Evolutionary conservation across 2,797 vertebrate species (phyloP), one percentile per base, ranked within the genome.

Genomic region (Ptychadena robeensis): DNA sequence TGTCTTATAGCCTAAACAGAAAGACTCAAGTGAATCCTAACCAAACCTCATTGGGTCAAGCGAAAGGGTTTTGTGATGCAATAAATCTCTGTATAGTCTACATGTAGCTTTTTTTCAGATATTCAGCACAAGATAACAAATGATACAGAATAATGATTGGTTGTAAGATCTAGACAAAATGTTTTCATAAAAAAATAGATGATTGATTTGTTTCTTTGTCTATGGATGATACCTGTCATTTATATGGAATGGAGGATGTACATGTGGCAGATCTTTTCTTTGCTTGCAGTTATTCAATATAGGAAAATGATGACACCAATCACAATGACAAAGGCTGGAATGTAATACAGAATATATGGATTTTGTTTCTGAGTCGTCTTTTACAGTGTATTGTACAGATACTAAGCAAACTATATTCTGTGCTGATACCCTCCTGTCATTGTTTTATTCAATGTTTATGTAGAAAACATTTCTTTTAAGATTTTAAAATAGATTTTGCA

Each of bases 141-240:
- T 66, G 25, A 27, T 59, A 27, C 15, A 35, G 1, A 25, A 14
- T 59, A 69, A 59, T 79, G 31, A 38, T 37, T 38, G 30, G 34
- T 5, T 18, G 25, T 32, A 66, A 79, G 14, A 12, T 70, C 66
- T 70, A 61, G 67, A 80, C 34, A 70, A 38, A 38, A 37, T 28
- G 44, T 59, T 27, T 38, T 25, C 77, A 80, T 18, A 61, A 70
- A 61, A 31, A 31, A 69, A 40, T 22, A 61, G 63, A 80, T 27
- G 32, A 70, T 37, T 57, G 77, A 79, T 57, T 68, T 34, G 25
- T 10, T 57, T 63, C 67, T 35, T 37, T 69, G 25, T 25, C 34
- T 38, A 48, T 37, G 15, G 25, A 61, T n/a, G n/a, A 27, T 18
- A 10, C 9, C 32, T 70, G 14, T n/a, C 32, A 35, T 14, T 15